Base-by-base conservation (phyloP, 2,888 invertebrate genomes). In the Apeira syringaria region DNA sequence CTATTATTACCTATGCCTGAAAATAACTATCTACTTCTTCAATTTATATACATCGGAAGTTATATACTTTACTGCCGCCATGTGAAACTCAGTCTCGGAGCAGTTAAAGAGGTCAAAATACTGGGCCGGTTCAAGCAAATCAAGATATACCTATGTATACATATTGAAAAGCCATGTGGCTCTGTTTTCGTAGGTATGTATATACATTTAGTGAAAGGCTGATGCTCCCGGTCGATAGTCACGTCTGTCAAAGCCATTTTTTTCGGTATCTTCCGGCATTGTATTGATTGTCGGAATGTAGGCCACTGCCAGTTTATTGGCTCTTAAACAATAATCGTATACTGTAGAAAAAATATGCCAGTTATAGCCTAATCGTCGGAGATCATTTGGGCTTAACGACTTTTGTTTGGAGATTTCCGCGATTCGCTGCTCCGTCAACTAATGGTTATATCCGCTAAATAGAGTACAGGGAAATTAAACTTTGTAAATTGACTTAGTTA, bases 251-350 rank as follows among this genome's bases (percentile, higher is more conserved):
- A 64, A 66, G 58, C 67, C 66, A 51, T 35, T 56, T 65, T 67
- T 74, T 79, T 74, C 59, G 73, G 64, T 53, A 56, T 59, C 55
- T 59, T 58, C 57, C 59, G 50, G 53, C 40, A 41, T 44, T 43
- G 61, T 75, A 83, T 80, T 62, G 83, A 82, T 81, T 78, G 56
- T 56, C 38, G 39, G 61, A 75, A 85, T 83, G 74, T 84, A 82
- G 86, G 81, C 68, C 84, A 75, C 53, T 53, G 55, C 56, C 61
- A 64, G 57, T 74, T 76, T 76, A 75, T 71, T 47, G 63, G 49
- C 54, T 74, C 70, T 66, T 82, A 75, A 83, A 78, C 76, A 78
- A 71, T 72, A 63, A 68, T 70, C 61, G 57, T 47, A 54, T 56
- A 62, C 47, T 54, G 55, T 66, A 67, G 65, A 61, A 64, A 63